Conservation (phyloP, 2,113 vertebrate genomes). For the Trematocara zebra region DNA sequence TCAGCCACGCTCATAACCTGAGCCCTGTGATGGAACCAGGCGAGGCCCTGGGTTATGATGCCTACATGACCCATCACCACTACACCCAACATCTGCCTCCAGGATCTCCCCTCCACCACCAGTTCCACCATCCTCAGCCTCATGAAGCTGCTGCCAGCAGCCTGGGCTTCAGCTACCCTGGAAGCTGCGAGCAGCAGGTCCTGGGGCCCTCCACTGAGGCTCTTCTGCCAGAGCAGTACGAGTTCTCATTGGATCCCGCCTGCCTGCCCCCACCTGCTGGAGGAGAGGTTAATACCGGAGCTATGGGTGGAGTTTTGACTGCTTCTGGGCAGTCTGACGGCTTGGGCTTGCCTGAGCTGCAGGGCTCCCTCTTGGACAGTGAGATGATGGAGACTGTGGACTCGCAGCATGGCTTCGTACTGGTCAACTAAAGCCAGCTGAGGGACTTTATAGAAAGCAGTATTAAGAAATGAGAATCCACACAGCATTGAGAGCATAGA, state of each 20-base stretch:
- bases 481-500: slow-evolving; percentile 38
- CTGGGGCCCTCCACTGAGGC: slow-evolving; percentile 45
- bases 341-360: slow-evolving; percentile 75
- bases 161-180: slow-evolving; percentile 73
- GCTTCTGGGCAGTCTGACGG: slow-evolving; percentile 60
- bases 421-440: slow-evolving; percentile 82
- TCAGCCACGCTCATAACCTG: slow-evolving; percentile 57
- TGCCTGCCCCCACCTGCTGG: slow-evolving; percentile 43
- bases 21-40: slow-evolving; percentile 65
- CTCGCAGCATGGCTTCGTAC: slow-evolving; percentile 91
- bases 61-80: slow-evolving; percentile 75
- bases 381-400: slow-evolving; percentile 99
- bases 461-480: slow-evolving; percentile 54
- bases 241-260: slow-evolving; percentile 72
- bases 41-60: slow-evolving; percentile 64
- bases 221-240: slow-evolving; percentile 73
- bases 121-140: slow-evolving; percentile 34
- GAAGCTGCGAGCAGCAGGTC: slow-evolving; percentile 68
- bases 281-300: slow-evolving; percentile 3
- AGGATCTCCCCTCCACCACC: slow-evolving; percentile 64
- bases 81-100: slow-evolving; percentile 57
- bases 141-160: slow-evolving; percentile 36
- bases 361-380: slow-evolving; percentile 82
- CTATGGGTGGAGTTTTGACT: slow-evolving; percentile 3
- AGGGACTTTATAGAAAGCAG: slow-evolving; percentile 25